Evolutionary conservation across 2,888 invertebrate genomes (phyloP).

Genomic region (Syrista parreyssii): DNA sequence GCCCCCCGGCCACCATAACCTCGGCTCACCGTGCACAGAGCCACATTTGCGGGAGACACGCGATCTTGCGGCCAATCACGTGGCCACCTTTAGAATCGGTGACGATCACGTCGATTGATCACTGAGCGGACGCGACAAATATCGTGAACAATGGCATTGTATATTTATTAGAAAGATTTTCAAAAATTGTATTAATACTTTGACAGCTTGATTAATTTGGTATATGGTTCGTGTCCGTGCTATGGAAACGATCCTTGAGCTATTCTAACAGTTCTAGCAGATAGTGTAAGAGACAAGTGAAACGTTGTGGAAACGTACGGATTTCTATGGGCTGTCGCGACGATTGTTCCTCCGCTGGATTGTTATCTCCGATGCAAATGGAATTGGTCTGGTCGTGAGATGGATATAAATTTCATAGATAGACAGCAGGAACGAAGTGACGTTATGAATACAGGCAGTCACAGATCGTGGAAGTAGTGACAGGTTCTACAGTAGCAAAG

Average conservation of each 20-base stretch:
- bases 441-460: too few relatives aligned
- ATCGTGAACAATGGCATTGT: neutral
- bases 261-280: neutral
- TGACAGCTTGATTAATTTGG: neutral
- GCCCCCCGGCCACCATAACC: conserved; percentile 58
- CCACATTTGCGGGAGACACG: conserved; percentile 60
- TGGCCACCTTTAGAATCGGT: conserved; percentile 11
- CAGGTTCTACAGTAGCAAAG: neutral
- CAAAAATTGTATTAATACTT: neutral
- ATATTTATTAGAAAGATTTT: neutral
- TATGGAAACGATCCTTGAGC: neutral
- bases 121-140: neutral
- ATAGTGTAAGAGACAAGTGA: neutral
- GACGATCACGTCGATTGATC: neutral
- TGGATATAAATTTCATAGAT: neutral
- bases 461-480: too few relatives aligned
- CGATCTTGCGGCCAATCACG: conserved; percentile 28
- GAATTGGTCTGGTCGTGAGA: neutral
- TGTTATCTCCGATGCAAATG: neutral
- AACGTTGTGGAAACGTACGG: neutral
- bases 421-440: neutral
- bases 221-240: neutral
- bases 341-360: neutral
- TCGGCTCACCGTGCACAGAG: conserved; percentile 63
- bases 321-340: neutral